phyloP scores from a whole-genome alignment of 2,888 invertebrate species.

The Acanthoscelides obtectus region DNA sequence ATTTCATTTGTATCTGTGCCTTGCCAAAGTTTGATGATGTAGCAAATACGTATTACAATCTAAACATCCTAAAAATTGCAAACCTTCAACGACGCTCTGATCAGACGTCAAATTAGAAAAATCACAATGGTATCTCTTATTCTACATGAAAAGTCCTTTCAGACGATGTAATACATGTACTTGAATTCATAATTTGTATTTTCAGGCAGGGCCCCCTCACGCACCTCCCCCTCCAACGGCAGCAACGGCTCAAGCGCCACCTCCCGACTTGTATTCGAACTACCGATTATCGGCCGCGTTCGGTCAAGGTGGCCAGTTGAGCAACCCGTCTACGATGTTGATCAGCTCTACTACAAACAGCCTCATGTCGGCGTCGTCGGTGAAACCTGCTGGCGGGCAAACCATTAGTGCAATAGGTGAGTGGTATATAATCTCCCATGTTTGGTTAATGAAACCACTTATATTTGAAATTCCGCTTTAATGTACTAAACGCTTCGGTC shows the following conservation, averaged over 20 bases:
- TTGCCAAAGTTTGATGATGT: too few species aligned
- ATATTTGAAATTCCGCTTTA: neutral
- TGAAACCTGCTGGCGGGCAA: conserved; percentile 71
- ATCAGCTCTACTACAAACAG: conserved; percentile 85
- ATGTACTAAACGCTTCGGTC: neutral
- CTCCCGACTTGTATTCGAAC: conserved; percentile 69
- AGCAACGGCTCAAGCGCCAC: conserved; percentile 36
- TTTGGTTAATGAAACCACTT: too few species aligned
- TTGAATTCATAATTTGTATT: too few species aligned
- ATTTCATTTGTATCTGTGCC: too few species aligned
- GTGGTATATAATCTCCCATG: conserved; percentile 14
- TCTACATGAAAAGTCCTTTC: too few species aligned
- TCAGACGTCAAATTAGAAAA: too few species aligned
- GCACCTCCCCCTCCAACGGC: conserved; percentile 49
- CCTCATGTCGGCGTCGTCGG: conserved; percentile 76
- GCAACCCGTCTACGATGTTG: conserved; percentile 81
- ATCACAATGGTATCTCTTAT: too few species aligned
- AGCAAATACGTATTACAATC: too few species aligned
- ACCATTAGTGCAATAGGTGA: conserved; percentile 73
- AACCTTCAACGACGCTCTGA: too few species aligned
- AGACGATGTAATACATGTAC: too few species aligned
- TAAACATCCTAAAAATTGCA: too few species aligned
- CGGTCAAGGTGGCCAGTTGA: conserved; percentile 69
- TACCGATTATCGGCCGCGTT: conserved; percentile 53
- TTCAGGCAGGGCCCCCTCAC: conserved; percentile 50